A percentile compares a stretch with the other conserved stretches of the same genome.
These are phyloP conservation scores for Caenorhabditis sulstoni DNA, from an alignment of 2,888 invertebrate genomes.

Conservation along the genomic window DNA sequence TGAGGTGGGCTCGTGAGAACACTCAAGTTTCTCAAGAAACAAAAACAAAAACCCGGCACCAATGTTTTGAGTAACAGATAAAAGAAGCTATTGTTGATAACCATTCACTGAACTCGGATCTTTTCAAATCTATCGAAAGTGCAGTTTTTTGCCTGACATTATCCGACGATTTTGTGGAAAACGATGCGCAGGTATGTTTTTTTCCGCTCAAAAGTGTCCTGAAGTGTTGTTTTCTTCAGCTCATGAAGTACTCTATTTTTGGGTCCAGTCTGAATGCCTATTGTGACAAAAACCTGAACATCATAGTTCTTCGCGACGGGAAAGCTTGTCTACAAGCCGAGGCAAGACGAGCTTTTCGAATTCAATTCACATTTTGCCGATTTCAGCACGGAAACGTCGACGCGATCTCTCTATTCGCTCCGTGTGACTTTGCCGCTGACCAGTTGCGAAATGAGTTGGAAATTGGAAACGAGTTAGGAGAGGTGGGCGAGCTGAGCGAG, in stretches of 20 bases:
- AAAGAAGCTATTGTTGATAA: slow-evolving; percentile 32
- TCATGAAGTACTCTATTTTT: slow-evolving; percentile 60
- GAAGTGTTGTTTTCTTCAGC: slow-evolving; percentile 14
- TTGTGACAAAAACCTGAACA: slow-evolving; percentile 62
- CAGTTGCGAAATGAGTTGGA: slow-evolving; percentile 18
- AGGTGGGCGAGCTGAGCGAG: slow-evolving; percentile 8
- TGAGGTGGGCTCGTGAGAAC: slow-evolving; percentile 16
- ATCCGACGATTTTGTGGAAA: slow-evolving; percentile 44
- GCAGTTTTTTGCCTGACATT: slow-evolving; percentile 43
- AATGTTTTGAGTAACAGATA: slow-evolving; percentile 24
- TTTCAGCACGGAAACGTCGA: slow-evolving; percentile 74
- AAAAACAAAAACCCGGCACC: too few relatives aligned
- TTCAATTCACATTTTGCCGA: too few relatives aligned
- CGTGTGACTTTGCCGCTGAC: slow-evolving; percentile 59
- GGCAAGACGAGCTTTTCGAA: slow-evolving; percentile 17
- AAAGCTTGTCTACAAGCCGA: slow-evolving; percentile 61
- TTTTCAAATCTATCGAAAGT: slow-evolving; percentile 42
- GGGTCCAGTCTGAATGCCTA: slow-evolving; percentile 50
- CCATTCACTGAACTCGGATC: slow-evolving; percentile 9
- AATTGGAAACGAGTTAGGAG: too few relatives aligned
- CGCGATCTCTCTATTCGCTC: slow-evolving; percentile 68
- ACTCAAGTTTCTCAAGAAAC: background rate
- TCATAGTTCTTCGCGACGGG: slow-evolving; percentile 57
- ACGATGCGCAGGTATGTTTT: slow-evolving; percentile 45
- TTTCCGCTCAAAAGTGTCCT: background rate